These are phyloP conservation scores for Drosophila colorata DNA, from an alignment of 2,888 invertebrate species.

Conservation along the genomic window DNA sequence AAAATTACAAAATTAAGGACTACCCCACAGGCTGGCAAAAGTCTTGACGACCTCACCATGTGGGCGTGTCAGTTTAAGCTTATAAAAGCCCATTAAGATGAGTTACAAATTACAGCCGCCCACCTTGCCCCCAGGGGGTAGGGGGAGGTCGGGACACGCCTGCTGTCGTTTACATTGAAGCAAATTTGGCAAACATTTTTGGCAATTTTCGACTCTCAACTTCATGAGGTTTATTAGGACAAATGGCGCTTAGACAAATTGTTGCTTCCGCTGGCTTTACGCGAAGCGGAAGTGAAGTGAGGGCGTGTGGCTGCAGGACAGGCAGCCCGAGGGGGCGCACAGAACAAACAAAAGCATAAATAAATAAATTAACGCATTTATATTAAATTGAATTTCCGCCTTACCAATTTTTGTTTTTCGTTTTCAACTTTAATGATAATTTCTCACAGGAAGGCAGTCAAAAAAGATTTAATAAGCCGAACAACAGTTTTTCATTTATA, in stretches of 20 bases:
- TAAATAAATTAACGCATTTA: constrained; percentile 58
- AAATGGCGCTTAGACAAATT: constrained; percentile 64
- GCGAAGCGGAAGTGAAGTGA: constrained; percentile 4
- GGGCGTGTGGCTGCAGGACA: background rate
- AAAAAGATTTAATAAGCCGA: constrained; percentile 6
- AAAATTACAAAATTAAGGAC: constrained; percentile 39
- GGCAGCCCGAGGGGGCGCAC: background rate
- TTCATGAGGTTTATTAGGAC: constrained; percentile 64
- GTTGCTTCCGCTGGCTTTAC: constrained; percentile 51
- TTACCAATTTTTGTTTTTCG: constrained; percentile 31
- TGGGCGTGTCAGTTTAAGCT: constrained; percentile 39
- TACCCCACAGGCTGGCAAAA: background rate
- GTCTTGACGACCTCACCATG: background rate
- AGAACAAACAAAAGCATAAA: constrained; percentile 46
- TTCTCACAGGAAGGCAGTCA: constrained; percentile 31
- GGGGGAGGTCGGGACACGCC: constrained; percentile 11
- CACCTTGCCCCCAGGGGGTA: constrained; percentile 14
- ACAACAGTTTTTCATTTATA: background rate
- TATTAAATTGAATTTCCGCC: constrained; percentile 61
- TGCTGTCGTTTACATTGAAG: constrained; percentile 21
- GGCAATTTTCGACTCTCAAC: constrained; percentile 61
- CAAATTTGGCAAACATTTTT: constrained; percentile 62
- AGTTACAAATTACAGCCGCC: constrained; percentile 41
- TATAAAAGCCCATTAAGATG: constrained; percentile 51
- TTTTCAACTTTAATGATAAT: constrained; percentile 32